These are phyloP conservation scores for Bruchidius siliquastri DNA, from an alignment of 2,888 invertebrate species.

Conservation along the genomic window DNA sequence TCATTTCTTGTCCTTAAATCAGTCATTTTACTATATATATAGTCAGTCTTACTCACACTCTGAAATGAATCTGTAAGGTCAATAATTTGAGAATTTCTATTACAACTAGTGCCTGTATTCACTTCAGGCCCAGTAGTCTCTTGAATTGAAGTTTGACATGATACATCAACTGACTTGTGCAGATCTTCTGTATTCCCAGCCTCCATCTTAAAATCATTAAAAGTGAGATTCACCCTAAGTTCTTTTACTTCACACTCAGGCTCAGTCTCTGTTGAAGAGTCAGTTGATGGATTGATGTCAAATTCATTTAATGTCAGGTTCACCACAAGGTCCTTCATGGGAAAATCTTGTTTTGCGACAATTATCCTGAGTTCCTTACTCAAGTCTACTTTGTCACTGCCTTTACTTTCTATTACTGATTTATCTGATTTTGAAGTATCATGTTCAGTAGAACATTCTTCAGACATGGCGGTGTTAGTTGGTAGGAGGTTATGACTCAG, in stretches of 20 bases:
- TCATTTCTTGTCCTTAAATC: no score
- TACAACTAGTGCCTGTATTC: background rate
- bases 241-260: background rate
- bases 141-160: background rate
- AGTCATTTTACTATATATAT: background rate
- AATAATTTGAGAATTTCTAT: background rate
- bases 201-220: background rate
- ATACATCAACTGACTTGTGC: background rate
- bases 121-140: background rate
- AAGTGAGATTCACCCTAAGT: conserved; percentile 6
- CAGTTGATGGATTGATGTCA: background rate
- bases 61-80: background rate
- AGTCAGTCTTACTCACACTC: background rate
- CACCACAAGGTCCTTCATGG: background rate
- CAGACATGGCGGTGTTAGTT: background rate
- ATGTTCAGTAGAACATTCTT: background rate
- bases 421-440: background rate
- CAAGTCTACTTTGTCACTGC: background rate
- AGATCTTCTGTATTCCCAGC: background rate
- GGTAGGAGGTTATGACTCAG: background rate
- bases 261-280: background rate
- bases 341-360: background rate
- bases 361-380: background rate
- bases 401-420: background rate
- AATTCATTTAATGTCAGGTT: background rate